phyloP scores from a whole-genome alignment of 2,888 invertebrate species.

The Coecobrya sp. region DNA sequence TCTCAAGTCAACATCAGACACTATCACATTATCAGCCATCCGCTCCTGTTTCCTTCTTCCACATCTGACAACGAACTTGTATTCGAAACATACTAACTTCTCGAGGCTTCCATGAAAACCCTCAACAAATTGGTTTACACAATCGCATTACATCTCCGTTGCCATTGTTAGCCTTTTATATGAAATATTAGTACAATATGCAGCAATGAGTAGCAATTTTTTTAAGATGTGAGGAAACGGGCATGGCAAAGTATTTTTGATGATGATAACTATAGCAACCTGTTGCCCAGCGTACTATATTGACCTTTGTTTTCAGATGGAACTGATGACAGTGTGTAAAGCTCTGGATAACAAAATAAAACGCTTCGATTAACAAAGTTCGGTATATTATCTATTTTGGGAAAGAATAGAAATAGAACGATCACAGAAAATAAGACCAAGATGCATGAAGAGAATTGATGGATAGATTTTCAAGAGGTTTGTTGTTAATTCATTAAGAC shows the following conservation, averaged over 20 bases:
- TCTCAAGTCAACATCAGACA: conserved; percentile 8
- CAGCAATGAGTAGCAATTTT: background rate
- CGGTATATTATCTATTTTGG: no score
- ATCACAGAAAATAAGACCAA: no score
- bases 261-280: background rate
- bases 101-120: no score
- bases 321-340: no score
- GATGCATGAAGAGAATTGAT: background rate
- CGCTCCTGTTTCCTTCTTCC: background rate
- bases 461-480: background rate
- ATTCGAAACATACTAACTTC: background rate
- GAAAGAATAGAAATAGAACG: no score
- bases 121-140: background rate
- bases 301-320: background rate
- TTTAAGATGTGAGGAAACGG: background rate
- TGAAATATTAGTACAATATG: background rate
- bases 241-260: background rate
- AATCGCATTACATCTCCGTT: background rate
- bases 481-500: background rate
- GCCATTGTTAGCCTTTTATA: no score
- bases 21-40: background rate
- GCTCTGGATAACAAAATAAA: no score
- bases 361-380: no score
- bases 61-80: background rate
- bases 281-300: background rate